Percentiles rank a stretch among this genome's conserved stretches.
Conservation (phyloP, 2,113 vertebrate genomes). For the Cryptotis parvus region DNA sequence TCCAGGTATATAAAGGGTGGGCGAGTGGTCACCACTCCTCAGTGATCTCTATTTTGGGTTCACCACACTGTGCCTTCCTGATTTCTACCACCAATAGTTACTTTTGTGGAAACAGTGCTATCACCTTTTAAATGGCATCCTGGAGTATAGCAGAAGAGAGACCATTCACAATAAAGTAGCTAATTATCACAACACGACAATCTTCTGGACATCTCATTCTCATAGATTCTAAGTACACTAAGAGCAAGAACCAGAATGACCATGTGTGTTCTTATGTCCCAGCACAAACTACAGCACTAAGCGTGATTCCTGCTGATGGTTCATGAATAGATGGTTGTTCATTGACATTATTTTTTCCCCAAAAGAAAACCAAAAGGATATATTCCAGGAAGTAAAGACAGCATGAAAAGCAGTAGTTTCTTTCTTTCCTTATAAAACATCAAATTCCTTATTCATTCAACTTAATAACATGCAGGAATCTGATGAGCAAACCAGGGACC, state of each 20-base stretch:
- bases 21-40: not conserved
- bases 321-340: not conserved
- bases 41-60: not conserved
- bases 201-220: not conserved
- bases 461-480: not conserved
- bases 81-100: no score
- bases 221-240: not conserved
- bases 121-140: not conserved
- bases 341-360: not conserved
- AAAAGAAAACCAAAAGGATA: conserved; percentile 6
- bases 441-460: conserved; percentile 6
- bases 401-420: not conserved
- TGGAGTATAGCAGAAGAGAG: not conserved
- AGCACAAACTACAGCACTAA: not conserved
- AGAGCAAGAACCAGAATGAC: not conserved
- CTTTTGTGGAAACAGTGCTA: not conserved
- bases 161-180: not conserved
- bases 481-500: not conserved
- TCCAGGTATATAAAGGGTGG: not conserved
- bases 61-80: not conserved
- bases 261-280: not conserved
- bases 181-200: not conserved
- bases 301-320: not conserved
- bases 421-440: not conserved
- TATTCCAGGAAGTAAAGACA: conserved; percentile 27